Evolutionary conservation across 2,888 invertebrate species (phyloP).

Genomic region (Pandemis corylana): DNA sequence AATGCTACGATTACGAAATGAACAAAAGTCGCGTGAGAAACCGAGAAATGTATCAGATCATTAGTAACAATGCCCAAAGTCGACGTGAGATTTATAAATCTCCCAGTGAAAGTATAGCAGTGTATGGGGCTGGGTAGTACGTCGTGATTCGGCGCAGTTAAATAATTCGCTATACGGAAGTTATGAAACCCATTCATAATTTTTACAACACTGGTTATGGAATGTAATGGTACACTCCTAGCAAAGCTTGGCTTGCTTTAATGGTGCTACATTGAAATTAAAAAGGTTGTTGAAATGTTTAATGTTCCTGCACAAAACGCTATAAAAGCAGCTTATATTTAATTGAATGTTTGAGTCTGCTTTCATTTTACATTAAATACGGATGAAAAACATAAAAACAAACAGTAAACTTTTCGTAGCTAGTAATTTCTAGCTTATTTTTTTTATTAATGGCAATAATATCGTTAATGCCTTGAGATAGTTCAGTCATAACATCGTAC

Average conservation of each 20-base stretch:
- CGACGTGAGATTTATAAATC: conserved; percentile 24
- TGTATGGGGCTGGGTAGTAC: background rate
- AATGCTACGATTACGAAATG: conserved; percentile 30
- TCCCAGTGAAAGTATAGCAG: conserved; percentile 29
- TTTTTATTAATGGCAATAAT: background rate
- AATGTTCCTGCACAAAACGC: conserved; percentile 22
- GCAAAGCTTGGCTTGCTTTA: conserved; percentile 16
- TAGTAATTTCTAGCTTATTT: background rate
- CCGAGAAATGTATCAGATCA: conserved; percentile 27
- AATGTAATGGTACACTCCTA: conserved; percentile 13
- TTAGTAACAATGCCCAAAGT: conserved; percentile 16
- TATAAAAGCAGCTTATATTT: background rate
- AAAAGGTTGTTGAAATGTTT: conserved; percentile 9
- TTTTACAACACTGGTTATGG: conserved; percentile 39
- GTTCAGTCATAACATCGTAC: background rate
- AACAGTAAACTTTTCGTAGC: background rate
- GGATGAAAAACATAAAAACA: background rate
- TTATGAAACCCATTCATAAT: conserved; percentile 40
- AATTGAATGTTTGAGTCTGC: background rate
- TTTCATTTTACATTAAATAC: conserved; percentile 5
- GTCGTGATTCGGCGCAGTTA: conserved; percentile 17
- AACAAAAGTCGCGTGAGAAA: conserved; percentile 37
- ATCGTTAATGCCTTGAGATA: background rate
- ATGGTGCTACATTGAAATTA: conserved; percentile 18
- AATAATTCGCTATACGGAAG: conserved; percentile 37